phyloP scores from a whole-genome alignment of 2,888 invertebrate genomes.

The Diarsia rubi region DNA sequence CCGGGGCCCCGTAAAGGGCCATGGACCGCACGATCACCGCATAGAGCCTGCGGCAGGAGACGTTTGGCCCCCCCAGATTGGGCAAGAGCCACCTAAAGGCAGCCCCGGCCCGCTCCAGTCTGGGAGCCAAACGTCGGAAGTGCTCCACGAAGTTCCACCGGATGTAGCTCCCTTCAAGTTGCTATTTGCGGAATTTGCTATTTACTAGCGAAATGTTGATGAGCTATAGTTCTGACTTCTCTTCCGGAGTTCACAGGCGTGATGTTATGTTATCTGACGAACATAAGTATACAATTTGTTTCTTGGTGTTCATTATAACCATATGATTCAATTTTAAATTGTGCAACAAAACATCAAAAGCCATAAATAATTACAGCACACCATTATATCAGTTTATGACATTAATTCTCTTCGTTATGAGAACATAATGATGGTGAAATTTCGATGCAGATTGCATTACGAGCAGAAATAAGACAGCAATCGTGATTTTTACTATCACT shows the following conservation, averaged over 20 bases:
- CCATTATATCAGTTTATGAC: slow-evolving; percentile 22
- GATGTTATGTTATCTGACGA: not conserved
- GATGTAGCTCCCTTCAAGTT: no score
- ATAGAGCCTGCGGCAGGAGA: no score
- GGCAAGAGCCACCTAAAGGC: no score
- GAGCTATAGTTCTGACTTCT: not conserved
- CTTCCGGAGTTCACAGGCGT: not conserved
- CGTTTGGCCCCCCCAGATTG: no score
- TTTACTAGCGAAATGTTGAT: no score
- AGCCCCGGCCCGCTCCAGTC: no score
- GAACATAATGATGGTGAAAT: slow-evolving; percentile 42
- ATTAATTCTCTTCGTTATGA: slow-evolving; percentile 12
- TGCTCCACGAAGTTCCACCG: no score
- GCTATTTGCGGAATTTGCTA: no score
- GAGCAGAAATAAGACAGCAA: slow-evolving; percentile 47
- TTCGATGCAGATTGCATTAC: slow-evolving; percentile 55
- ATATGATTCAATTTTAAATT: slow-evolving; percentile 25
- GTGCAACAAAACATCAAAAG: not conserved
- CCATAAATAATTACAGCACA: not conserved
- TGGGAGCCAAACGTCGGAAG: no score
- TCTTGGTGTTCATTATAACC: not conserved
- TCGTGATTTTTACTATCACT: slow-evolving; percentile 28
- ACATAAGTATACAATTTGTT: not conserved
- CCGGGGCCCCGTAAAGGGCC: no score
- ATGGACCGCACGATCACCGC: no score